Percentiles rank a stretch among this genome's conserved stretches.
These are phyloP conservation scores for Turnix velox DNA, from an alignment of 2,113 vertebrate genomes.

Conservation along the genomic window DNA sequence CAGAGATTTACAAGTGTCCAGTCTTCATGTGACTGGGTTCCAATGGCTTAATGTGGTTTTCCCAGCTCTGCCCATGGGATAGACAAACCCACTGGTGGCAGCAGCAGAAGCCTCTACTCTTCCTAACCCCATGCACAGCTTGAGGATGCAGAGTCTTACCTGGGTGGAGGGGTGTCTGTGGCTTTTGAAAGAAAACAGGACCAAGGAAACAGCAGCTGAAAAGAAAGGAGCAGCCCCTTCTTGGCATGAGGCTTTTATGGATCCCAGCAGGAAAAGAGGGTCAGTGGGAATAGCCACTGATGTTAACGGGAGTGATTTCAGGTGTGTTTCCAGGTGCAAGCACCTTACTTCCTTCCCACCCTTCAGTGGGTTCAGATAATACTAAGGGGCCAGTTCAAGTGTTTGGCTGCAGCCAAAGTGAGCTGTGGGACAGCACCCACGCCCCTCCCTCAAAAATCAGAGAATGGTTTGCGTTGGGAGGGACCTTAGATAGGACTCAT, in stretches of 20 bases:
- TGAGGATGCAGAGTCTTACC: accelerated
- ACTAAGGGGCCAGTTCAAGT: accelerated
- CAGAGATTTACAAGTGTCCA: accelerated
- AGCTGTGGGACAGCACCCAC: background rate
- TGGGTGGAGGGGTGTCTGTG: accelerated
- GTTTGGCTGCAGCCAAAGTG: background rate
- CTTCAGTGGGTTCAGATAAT: background rate
- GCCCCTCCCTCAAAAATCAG: background rate
- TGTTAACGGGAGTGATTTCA: background rate
- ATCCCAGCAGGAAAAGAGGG: background rate
- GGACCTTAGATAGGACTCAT: too few relatives aligned
- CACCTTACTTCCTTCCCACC: background rate
- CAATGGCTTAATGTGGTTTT: background rate
- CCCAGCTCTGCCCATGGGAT: background rate
- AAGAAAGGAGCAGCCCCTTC: accelerated
- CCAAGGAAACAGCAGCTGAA: background rate
- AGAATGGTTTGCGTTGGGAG: too few relatives aligned
- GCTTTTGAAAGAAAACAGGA: accelerated
- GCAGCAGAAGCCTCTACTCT: background rate
- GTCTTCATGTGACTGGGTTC: accelerated
- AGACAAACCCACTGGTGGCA: accelerated
- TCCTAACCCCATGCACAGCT: accelerated
- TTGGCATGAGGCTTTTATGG: background rate
- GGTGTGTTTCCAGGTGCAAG: background rate
- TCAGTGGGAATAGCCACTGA: accelerated